Evolutionary conservation across 2,113 vertebrate genomes (phyloP).

Genomic region (Pica pica): DNA sequence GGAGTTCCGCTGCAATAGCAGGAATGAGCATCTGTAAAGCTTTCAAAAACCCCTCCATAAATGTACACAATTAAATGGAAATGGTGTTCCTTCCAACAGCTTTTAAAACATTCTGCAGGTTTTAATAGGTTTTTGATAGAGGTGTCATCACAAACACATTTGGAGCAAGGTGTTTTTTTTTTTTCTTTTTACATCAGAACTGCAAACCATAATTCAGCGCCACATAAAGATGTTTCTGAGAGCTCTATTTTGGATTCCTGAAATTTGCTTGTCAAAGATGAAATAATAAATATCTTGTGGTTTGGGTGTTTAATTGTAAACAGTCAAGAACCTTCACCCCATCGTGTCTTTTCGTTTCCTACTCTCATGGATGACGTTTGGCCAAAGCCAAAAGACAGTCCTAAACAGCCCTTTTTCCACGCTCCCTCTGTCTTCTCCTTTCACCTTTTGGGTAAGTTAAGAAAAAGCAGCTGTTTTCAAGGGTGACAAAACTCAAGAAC

Average conservation of each 20-base stretch:
- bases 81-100: neutral
- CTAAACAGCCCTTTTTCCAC: neutral
- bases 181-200: neutral
- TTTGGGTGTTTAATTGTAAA: constrained; percentile 13
- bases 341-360: rapidly evolving
- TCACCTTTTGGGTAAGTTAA: constrained; percentile 11
- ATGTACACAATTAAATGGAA: neutral
- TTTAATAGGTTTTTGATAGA: neutral
- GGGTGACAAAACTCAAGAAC: constrained; percentile 7
- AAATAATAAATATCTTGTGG: constrained; percentile 4
- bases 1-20: neutral
- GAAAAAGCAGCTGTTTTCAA: constrained; percentile 22
- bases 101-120: neutral
- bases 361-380: neutral
- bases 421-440: constrained; percentile 17
- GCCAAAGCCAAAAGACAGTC: neutral
- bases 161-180: neutral
- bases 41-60: neutral
- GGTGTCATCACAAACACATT: rapidly evolving
- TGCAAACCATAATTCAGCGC: neutral
- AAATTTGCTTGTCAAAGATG: neutral
- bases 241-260: neutral
- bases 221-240: neutral
- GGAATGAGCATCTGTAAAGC: neutral
- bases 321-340: constrained; percentile 1